Evolutionary conservation across 2,113 vertebrate species (phyloP), one percentile per base, ranked within the genome.

Genomic region (Heliornis fulica): DNA sequence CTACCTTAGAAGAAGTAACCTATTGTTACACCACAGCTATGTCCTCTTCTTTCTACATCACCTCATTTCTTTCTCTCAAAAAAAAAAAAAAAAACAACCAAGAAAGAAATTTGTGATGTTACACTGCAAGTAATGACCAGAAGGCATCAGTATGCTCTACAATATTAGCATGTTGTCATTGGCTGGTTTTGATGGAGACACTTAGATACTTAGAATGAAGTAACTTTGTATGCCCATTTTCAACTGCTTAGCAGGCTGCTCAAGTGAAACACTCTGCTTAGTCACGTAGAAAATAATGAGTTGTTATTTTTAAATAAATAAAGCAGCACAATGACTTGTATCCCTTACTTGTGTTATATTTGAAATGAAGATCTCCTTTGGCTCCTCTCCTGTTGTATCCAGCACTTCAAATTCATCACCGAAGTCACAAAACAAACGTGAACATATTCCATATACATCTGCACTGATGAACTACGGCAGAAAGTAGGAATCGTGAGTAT

Each of bases 331-430:
- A 34, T 10, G 15, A 64, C 20, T 46, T 50, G 23, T 75, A 53
- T 53, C 89, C 25, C 78, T 96, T 98, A 99, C 99, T 96, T 99
- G 98, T 41, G 98, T 99, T 97, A 99, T 99, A 96, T 97, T 99
- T 96, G 99, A 99, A 97, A 99, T 99, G 95, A 99, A 99, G 90
- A 99, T 97, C 97, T 99, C 99, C 96, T 99, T 99, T 69, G 99
- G 98, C 74, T 99, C 99, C 93, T 99, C 99, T 97, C 99, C 99
- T 1, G 99, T 99, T 69, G 99, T 98, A 97, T 99, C 99, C 17
- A 98, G 98, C 31, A 99, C 99, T 96, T 99, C 99, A 97, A 99
- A 99, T 90, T 98, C 98, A 48, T 99, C 98, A 77, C 99, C 99
- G 12, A 99, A 99, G 96, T 99, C 99, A 97, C 99, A 99, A 98